Percentiles rank a stretch among this genome's conserved stretches.
phyloP scores from a whole-genome alignment of 2,888 invertebrate genomes.

The Alsophila aescularia region DNA sequence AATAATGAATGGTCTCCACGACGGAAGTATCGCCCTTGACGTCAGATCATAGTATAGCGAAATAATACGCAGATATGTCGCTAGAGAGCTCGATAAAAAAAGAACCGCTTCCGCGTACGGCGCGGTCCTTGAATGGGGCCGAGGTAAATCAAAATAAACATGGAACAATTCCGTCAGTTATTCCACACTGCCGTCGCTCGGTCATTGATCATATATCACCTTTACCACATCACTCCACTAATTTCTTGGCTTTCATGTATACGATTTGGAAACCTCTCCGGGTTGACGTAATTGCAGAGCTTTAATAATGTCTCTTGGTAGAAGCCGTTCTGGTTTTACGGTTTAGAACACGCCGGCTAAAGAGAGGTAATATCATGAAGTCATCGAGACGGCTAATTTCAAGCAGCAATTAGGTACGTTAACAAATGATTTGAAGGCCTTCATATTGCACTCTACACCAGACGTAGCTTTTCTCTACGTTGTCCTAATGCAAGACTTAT shows the following conservation, averaged over 20 bases:
- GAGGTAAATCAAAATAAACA: constrained; percentile 62
- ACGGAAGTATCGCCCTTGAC: constrained; percentile 70
- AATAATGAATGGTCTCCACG: constrained; percentile 69
- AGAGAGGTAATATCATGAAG: too few relatives aligned
- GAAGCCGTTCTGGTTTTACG: constrained; percentile 48
- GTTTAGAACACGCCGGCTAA: constrained; percentile 20
- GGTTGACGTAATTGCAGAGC: constrained; percentile 49
- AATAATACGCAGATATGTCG: constrained; percentile 62
- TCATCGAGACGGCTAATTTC: too few relatives aligned
- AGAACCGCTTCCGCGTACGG: constrained; percentile 54
- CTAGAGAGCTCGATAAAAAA: constrained; percentile 57
- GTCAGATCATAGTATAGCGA: constrained; percentile 46
- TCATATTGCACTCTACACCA: neutral
- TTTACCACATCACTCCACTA: constrained; percentile 32
- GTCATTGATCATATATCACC: constrained; percentile 36
- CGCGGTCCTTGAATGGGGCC: constrained; percentile 49
- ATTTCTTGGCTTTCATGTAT: constrained; percentile 45
- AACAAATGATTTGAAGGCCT: constrained; percentile 9
- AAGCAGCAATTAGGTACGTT: constrained; percentile 20
- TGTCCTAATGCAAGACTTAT: neutral
- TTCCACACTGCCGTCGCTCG: constrained; percentile 29
- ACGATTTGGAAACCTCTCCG: constrained; percentile 35
- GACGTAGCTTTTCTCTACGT: neutral
- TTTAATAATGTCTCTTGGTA: constrained; percentile 46
- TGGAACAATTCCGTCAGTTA: constrained; percentile 47